A percentile compares a stretch with the other conserved stretches of the same genome.
Conservation (phyloP, 2,888 invertebrate genomes). For the Linyphia triangularis region DNA sequence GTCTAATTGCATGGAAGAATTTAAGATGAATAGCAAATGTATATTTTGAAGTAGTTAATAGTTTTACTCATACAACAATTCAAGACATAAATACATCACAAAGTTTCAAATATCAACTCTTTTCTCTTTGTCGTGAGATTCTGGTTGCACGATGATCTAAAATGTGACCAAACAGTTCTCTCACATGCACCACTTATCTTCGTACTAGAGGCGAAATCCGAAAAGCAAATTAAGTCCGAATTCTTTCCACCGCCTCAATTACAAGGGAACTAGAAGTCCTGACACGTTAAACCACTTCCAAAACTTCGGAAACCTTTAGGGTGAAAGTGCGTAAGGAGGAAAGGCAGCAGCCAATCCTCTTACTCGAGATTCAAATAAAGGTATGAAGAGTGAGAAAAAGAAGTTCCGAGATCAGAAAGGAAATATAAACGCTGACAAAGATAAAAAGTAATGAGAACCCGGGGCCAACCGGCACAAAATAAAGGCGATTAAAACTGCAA, state of each 20-base stretch:
- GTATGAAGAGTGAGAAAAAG: background rate
- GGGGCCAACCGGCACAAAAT: background rate
- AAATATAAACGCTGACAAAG: slow-evolving; percentile 27
- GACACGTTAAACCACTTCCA: slow-evolving; percentile 3
- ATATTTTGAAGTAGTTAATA: no score
- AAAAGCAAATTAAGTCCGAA: background rate
- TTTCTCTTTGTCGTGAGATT: no score
- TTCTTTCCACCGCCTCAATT: background rate
- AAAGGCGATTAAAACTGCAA: slow-evolving; percentile 48
- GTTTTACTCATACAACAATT: no score
- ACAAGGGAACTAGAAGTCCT: background rate
- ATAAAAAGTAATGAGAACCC: slow-evolving; percentile 35
- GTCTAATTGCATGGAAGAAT: no score
- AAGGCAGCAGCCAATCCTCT: background rate
- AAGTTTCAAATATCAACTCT: no score
- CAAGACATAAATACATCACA: no score
- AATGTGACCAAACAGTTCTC: no score
- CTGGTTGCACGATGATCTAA: no score
- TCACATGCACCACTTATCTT: background rate
- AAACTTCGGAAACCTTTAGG: slow-evolving; percentile 15
- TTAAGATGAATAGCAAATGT: no score
- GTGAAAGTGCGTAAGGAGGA: background rate
- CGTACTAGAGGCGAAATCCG: background rate
- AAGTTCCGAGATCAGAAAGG: background rate
- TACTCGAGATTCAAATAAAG: slow-evolving; percentile 5